phyloP scores from a whole-genome alignment of 2,113 vertebrate species.

The Athene cunicularia region DNA sequence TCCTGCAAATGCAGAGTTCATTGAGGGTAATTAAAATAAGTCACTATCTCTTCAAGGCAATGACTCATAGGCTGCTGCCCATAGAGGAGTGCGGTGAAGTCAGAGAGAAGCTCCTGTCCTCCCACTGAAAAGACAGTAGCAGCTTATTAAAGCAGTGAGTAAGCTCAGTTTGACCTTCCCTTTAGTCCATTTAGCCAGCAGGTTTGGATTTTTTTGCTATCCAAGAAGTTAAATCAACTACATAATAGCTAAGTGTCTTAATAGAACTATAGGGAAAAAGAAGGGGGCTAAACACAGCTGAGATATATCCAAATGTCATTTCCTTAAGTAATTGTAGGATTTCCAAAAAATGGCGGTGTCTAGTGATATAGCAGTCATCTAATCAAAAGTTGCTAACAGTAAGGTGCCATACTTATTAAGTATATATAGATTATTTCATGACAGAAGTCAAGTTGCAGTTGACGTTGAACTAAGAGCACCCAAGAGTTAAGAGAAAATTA shows the following conservation, averaged over 20 bases:
- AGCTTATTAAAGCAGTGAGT: neutral
- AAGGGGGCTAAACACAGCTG: neutral
- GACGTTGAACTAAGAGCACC: neutral
- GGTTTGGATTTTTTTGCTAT: neutral
- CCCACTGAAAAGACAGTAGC: neutral
- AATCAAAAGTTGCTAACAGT: neutral
- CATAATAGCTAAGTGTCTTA: neutral
- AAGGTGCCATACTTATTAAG: neutral
- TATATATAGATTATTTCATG: neutral
- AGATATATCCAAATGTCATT: neutral
- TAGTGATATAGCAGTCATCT: neutral
- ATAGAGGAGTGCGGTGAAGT: neutral
- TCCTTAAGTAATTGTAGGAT: neutral
- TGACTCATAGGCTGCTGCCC: conserved; percentile 56
- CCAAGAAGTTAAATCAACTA: neutral
- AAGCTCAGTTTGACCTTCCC: neutral
- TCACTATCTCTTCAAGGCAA: conserved; percentile 53
- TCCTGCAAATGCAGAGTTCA: conserved; percentile 64
- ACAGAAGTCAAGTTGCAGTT: neutral
- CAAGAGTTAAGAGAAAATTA: neutral
- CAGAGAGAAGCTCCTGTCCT: conserved; percentile 19
- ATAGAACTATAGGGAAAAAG: neutral
- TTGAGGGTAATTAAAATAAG: conserved; percentile 68
- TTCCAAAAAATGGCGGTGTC: fast-evolving
- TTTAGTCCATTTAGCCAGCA: neutral